A percentile compares a stretch with the other conserved stretches of the same genome.
Evolutionary conservation across 2,113 vertebrate genomes (phyloP).

Genomic region (Cathartes aura): DNA sequence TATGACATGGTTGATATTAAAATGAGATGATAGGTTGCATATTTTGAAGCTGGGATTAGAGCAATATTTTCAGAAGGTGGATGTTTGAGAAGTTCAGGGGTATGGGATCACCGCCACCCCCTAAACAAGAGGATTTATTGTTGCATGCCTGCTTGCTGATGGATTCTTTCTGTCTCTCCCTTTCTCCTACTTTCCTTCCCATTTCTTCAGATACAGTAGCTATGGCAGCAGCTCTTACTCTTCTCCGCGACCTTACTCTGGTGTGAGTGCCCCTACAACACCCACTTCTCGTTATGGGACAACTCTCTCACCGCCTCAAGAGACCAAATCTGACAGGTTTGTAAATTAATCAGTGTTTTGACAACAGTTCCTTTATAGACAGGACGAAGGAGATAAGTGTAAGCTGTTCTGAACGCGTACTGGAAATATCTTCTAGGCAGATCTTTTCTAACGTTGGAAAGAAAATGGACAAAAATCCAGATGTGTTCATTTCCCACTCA

Average conservation of each 20-base stretch:
- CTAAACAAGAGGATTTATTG: not conserved
- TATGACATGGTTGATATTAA: not conserved
- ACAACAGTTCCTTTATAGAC: not conserved
- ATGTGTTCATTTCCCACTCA: not conserved
- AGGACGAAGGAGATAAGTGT: not conserved
- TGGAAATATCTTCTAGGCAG: not conserved
- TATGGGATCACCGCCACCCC: not conserved
- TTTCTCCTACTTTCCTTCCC: not conserved
- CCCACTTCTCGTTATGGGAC: slow-evolving; percentile 69
- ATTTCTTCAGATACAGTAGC: slow-evolving; percentile 78
- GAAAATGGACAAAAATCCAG: not conserved
- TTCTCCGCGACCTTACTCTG: slow-evolving; percentile 72
- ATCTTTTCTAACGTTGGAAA: not conserved
- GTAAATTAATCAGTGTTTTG: not conserved
- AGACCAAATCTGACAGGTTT: slow-evolving; percentile 85
- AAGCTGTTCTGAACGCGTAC: not conserved
- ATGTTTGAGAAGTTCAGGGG: not conserved
- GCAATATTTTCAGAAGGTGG: not conserved
- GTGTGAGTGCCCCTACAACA: slow-evolving; percentile 69
- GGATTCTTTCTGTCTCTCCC: slow-evolving; percentile 3
- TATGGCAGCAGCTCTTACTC: slow-evolving; percentile 77
- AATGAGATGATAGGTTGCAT: not conserved
- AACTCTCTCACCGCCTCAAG: slow-evolving; percentile 73
- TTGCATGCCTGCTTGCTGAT: not conserved
- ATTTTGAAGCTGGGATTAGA: not conserved